Evolutionary conservation across 2,113 vertebrate species (phyloP).

Genomic region (Anoura caudifer): DNA sequence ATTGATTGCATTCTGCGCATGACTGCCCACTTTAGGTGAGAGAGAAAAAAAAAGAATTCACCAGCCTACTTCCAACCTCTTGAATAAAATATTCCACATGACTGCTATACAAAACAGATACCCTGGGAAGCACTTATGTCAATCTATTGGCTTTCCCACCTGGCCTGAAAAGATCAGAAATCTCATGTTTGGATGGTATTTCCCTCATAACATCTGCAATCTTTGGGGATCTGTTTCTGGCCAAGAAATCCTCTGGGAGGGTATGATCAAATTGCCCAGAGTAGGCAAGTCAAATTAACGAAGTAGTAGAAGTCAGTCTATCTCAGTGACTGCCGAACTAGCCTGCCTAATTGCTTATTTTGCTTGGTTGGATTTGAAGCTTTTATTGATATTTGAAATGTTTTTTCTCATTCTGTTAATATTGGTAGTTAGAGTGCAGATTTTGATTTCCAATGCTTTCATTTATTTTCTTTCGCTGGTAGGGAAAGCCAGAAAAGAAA

Average conservation of each 20-base stretch:
- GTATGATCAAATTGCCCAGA: neutral
- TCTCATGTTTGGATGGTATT: neutral
- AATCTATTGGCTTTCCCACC: neutral
- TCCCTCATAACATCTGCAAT: neutral
- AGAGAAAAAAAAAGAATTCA: neutral
- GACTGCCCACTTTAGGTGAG: neutral
- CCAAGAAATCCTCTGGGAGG: neutral
- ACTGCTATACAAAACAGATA: neutral
- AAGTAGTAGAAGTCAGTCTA: neutral
- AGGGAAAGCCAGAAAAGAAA: neutral
- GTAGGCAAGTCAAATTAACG: neutral
- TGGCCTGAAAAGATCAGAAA: neutral
- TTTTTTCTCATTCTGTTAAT: conserved; percentile 15
- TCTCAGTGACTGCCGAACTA: neutral
- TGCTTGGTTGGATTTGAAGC: conserved; percentile 10
- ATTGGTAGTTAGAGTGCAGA: neutral
- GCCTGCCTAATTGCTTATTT: conserved; percentile 13
- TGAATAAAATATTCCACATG: neutral
- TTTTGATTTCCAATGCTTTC: neutral
- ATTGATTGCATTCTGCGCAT: neutral
- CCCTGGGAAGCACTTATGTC: neutral
- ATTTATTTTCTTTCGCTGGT: neutral
- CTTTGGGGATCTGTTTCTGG: neutral
- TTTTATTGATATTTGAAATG: neutral
- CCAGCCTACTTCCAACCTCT: neutral